These are phyloP conservation scores for Puma concolor DNA, from an alignment of 2,113 vertebrate genomes.

Conservation along the genomic window DNA sequence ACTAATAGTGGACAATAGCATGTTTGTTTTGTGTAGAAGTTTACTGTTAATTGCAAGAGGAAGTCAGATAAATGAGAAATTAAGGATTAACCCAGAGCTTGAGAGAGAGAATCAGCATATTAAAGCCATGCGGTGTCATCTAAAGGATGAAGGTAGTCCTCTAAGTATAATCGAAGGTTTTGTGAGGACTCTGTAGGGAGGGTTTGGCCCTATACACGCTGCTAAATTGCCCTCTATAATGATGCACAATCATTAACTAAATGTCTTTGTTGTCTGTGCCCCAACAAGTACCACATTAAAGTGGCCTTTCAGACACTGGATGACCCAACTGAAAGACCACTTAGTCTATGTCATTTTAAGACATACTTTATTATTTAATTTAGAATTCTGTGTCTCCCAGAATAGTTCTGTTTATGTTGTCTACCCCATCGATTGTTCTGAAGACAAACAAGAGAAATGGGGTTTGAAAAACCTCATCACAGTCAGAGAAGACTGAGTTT, in stretches of 20 bases:
- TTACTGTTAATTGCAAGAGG: not conserved
- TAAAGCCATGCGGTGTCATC: not conserved
- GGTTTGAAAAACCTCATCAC: not conserved
- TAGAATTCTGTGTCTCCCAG: constrained; percentile 30
- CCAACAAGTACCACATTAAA: not conserved
- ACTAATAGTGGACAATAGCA: not conserved
- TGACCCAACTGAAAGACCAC: not conserved
- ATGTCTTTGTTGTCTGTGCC: not conserved
- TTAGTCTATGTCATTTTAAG: not conserved
- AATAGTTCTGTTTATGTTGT: constrained; percentile 42
- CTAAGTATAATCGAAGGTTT: not conserved
- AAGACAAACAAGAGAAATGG: constrained; percentile 12
- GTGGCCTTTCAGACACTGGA: not conserved
- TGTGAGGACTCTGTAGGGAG: constrained; percentile 19
- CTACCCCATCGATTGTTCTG: not conserved
- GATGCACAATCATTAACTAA: constrained; percentile 28
- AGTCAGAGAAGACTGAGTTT: constrained; percentile 31
- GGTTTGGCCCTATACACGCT: not conserved
- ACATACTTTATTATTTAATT: constrained; percentile 25
- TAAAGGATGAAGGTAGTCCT: not conserved
- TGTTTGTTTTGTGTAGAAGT: not conserved
- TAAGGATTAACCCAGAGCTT: not conserved
- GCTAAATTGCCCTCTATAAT: constrained; percentile 35
- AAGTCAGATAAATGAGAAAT: not conserved
- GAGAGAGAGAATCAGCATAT: not conserved